Evolutionary conservation across 2,113 vertebrate species (phyloP), one percentile per base, ranked within the genome.

Genomic region (Eubucco bourcierii): DNA sequence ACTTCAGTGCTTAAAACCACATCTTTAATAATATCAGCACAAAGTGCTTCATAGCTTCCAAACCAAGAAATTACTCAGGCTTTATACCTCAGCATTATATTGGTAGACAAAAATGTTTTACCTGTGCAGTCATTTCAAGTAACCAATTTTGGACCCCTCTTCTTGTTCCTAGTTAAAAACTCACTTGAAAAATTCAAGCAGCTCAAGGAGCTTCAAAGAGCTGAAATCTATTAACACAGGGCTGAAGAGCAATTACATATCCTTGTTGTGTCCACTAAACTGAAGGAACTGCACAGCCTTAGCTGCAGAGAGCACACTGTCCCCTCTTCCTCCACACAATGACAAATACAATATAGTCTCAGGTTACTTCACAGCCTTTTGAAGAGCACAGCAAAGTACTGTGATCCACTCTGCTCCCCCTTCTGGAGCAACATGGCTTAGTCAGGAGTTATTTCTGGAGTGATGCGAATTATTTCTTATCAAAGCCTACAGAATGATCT

Each of bases 371-470:
- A 76, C 7, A 76, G 41, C 9, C 47, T 56, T 94, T 77, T 53
- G 28, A 70, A 88, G 31, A 85, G n/a, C 50, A 93, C 24, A 89
- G 75, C 52, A 88, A 23, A 52, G 79, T 33, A 84, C 68, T 55
- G 31, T 34, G 65, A 95, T 60, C 74, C 21, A 73, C 37, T 68
- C 74, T 60, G 24, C 34, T 88, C 39, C 27, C 39, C 27, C 18
- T 79, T 84, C 27, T 33, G 46, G 41, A 88, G 31, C 39, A 84
- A 66, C 21, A 41, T 9, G 29, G 28, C 67, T 95, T 90, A 92
- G 80, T 90, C 90, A 93, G 72, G 68, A 96, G 85, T 96, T 96
- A 96, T 92, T 96, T 87, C 87, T 94, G 92, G 84, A 94, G 52
- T 24, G 28, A 82, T 89, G 81, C 33, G 90, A 95, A 90, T 87